These are phyloP conservation scores for Eriosoma lanigerum DNA, from an alignment of 1,140 invertebrate genomes.

Conservation along the genomic window DNA sequence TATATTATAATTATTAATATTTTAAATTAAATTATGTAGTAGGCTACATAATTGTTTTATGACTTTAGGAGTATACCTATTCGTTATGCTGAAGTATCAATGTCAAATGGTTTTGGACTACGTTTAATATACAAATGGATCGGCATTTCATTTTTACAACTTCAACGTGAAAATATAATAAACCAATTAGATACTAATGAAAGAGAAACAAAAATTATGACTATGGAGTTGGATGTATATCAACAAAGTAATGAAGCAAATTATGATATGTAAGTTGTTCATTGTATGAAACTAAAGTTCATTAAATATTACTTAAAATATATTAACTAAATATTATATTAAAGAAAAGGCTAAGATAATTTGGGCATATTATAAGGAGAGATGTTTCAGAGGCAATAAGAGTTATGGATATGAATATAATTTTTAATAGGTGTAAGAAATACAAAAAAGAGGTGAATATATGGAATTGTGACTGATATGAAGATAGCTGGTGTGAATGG, in stretches of 20 bases:
- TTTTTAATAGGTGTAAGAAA: too few species aligned
- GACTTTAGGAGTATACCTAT: conserved; percentile 64
- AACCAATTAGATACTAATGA: conserved; percentile 87
- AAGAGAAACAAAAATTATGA: conserved; percentile 77
- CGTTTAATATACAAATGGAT: conserved; percentile 95
- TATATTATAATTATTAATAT: neutral
- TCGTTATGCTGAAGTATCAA: conserved; percentile 88
- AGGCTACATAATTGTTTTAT: conserved; percentile 52
- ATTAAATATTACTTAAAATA: too few species aligned
- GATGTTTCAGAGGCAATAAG: too few species aligned
- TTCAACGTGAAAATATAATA: conserved; percentile 85
- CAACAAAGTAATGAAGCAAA: conserved; percentile 87
- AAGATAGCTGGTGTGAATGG: too few species aligned
- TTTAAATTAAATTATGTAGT: neutral
- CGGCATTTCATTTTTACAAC: conserved; percentile 89
- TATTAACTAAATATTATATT: too few species aligned
- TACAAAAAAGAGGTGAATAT: too few species aligned
- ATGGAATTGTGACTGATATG: too few species aligned
- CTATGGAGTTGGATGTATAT: conserved; percentile 80
- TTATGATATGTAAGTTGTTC: conserved; percentile 71
- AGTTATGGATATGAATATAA: too few species aligned
- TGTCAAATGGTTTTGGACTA: conserved; percentile 95
- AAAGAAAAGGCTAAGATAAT: too few species aligned
- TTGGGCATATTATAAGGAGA: too few species aligned
- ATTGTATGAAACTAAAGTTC: neutral